Evolutionary conservation across 2,888 invertebrate species (phyloP).

Genomic region (Dryobotodes eremita): DNA sequence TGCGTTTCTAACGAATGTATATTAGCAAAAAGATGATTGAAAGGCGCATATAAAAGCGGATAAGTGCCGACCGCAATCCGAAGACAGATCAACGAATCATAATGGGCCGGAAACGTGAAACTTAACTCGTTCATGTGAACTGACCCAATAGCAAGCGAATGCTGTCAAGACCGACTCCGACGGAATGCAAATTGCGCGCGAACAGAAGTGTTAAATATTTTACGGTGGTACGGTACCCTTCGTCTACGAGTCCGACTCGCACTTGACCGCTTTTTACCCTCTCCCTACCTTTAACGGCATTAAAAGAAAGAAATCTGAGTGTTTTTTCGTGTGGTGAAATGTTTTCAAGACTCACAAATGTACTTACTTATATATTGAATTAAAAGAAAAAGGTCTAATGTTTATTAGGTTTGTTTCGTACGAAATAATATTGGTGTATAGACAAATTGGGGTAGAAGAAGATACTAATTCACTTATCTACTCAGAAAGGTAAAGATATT

Average conservation of each 20-base stretch:
- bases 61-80: no score
- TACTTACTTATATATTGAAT: constrained; percentile 24
- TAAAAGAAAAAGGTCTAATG: constrained; percentile 38
- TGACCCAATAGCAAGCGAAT: no score
- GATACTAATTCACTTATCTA: not conserved
- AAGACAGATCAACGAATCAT: no score
- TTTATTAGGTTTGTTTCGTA: constrained; percentile 15
- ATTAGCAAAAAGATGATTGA: no score
- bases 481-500: not conserved
- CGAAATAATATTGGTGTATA: not conserved
- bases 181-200: no score
- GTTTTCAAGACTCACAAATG: constrained; percentile 31
- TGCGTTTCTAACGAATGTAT: no score
- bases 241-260: not conserved
- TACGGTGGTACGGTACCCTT: not conserved
- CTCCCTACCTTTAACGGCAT: constrained; percentile 20
- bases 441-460: not conserved
- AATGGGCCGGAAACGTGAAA: no score
- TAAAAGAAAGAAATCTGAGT: constrained; percentile 16
- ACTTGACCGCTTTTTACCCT: not conserved
- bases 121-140: no score
- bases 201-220: no score
- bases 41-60: no score
- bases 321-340: constrained; percentile 5
- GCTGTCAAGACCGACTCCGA: no score